phyloP scores from a whole-genome alignment of 2,888 invertebrate genomes.

The Ormia ochracea region DNA sequence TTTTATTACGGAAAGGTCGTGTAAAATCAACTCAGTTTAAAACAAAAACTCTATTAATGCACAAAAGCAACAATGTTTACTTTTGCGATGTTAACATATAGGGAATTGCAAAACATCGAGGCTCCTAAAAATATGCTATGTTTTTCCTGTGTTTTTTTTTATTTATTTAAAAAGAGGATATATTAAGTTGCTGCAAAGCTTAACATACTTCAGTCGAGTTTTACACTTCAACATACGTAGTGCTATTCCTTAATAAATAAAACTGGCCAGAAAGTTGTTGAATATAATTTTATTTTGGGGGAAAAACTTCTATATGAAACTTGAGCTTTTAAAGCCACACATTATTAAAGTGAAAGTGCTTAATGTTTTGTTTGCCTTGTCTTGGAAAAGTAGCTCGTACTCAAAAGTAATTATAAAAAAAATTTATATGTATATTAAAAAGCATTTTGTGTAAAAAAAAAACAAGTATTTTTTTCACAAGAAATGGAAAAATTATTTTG shows the following conservation, averaged over 20 bases:
- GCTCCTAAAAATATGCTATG: neutral
- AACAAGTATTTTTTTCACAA: slow-evolving; percentile 15
- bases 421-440: neutral
- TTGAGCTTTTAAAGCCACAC: neutral
- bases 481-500: neutral
- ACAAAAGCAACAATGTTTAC: slow-evolving; percentile 16
- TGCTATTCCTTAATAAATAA: slow-evolving; percentile 26
- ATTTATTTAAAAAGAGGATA: slow-evolving; percentile 62
- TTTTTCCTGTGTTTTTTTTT: neutral
- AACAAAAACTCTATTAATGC: neutral
- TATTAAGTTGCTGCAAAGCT: slow-evolving; percentile 70
- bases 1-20: slow-evolving; percentile 36
- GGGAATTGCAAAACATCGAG: slow-evolving; percentile 40
- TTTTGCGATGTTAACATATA: slow-evolving; percentile 4
- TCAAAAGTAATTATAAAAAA: slow-evolving; percentile 71
- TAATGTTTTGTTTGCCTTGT: neutral
- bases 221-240: slow-evolving; percentile 74
- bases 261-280: neutral
- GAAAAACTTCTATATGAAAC: neutral
- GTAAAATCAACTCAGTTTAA: slow-evolving; percentile 7
- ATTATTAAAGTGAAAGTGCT: slow-evolving; percentile 29
- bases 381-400: slow-evolving; percentile 70
- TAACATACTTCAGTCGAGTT: slow-evolving; percentile 76
- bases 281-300: neutral
- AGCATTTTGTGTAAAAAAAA: neutral